Evolutionary conservation across 2,888 invertebrate genomes (phyloP), one percentile per base, ranked within the genome.

Genomic region (Sinohyriopsis cumingii): DNA sequence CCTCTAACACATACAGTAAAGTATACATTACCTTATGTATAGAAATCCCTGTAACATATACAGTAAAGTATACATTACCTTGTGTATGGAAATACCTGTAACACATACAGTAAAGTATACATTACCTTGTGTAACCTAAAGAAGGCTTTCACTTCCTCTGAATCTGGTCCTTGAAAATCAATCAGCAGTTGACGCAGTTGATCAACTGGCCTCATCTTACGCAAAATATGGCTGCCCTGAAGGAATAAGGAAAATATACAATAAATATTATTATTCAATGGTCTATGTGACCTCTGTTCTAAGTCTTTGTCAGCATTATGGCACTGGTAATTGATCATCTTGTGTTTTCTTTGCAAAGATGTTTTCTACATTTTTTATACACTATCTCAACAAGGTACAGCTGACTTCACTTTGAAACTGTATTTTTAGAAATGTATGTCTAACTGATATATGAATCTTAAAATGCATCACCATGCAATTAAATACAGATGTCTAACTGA

Each of bases 141-240:
- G 91, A 96, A 97, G 54, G 94, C 93, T 84, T 95, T 94, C 7
- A 97, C 94, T 15, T 94, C 93, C 77, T 95, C 95, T 24, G 95
- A 94, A 81, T 97, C 96, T 0, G 96, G 95, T 0, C 97, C 97
- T 82, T 94, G 93, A 84, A 94, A 94, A 80, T 95, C 95, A 1
- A 94, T 90, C 54, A 98, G 91, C 73, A 98, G 91, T 77, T 96
- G 94, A 18, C 95, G 93, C 71, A 99, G 91, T 77, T 97, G 92
- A 89, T 98, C 98, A 0, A 96, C 95, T 5, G 98, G 96, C 62
- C 96, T 93, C 55, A 95, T 93, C 86, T 96, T 94, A 67, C 93
- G 92, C 76, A 96, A 92, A 77, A 97, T 93, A 85, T 95, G 95
- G 20, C 95, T 95, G 18, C 98, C 94, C 92, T 93, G 88, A 64